Base-by-base conservation (phyloP, 2,888 invertebrate species). In the Nesidiocoris tenuis region DNA sequence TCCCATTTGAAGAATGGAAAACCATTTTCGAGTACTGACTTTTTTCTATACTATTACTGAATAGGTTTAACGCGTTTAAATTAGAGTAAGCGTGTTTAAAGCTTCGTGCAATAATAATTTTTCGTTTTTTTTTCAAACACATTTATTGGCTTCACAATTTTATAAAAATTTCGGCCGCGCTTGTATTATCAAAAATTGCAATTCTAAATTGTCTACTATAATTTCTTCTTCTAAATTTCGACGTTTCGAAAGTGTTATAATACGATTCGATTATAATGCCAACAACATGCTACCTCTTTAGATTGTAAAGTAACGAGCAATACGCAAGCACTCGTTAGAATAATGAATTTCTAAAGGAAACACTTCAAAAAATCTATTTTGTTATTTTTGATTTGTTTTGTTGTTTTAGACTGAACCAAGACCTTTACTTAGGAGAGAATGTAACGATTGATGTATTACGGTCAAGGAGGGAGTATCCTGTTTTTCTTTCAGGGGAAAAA, bases 271-370 rank as follows among this genome's bases (percentile, higher is more conserved):
- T 78, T 78, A 76, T 78, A 78, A 78, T 78, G 78, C 78, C 78
- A 77, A 77, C 78, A 78, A 78, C 78, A 78, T 76, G 76, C 78
- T 78, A 78, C 78, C 78, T 78, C 78, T 65, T 77, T 75, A 75
- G 75, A 55, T 67, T 67, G n/a, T n/a, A n/a, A 75, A 74, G 39
- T 72, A 75, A 75, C 75, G 75, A 75, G 75, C 75, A 75, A 75
- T 75, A 65, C 63, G 54, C 61, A 25, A 68, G 54, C 75, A 75
- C 75, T 75, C 75, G 75, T 75, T 75, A 67, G 67, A 56, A 7
- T 39, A n/a, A 39, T 12, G 39, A 12, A 39, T 39, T 39, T 39
- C 39, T 39, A 7, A 3, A 39, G 12, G 39, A 39, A 39, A 39
- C 39, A 7, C 39, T 12, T 39, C 39, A 39, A 39, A 39, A 39